Percentiles rank a stretch among this genome's conserved stretches.
Evolutionary conservation across 2,113 vertebrate species (phyloP).

Genomic region (Petrocephalus microphthalmus): DNA sequence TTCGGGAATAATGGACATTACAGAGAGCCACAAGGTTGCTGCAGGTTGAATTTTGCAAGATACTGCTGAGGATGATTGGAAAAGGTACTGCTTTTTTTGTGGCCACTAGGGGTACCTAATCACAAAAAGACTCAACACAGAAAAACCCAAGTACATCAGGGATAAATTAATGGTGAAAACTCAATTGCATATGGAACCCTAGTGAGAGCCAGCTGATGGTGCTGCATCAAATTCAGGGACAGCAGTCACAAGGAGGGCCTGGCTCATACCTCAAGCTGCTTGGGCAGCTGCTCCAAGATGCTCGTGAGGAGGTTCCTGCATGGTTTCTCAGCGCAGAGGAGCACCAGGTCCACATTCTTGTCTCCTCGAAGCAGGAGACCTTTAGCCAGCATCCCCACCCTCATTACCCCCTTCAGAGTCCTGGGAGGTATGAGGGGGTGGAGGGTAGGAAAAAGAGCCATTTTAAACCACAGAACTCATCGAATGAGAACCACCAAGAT

Average conservation of each 20-base stretch:
- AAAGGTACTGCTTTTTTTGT: neutral
- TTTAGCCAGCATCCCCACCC: slow-evolving; percentile 94
- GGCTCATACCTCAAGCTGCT: slow-evolving; percentile 82
- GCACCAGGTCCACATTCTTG: slow-evolving; percentile 85
- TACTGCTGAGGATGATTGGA: neutral
- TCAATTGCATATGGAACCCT: neutral
- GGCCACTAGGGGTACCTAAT: neutral
- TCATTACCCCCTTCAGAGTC: slow-evolving; percentile 91
- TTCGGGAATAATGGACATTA: neutral
- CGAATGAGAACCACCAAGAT: neutral
- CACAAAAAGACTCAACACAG: neutral
- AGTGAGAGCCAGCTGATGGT: neutral
- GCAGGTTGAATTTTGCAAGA: neutral
- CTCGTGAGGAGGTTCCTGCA: slow-evolving; percentile 73
- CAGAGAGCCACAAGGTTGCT: neutral
- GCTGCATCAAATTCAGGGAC: too few species aligned
- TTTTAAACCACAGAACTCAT: neutral
- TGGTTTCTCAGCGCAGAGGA: slow-evolving; percentile 91
- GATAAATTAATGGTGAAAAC: neutral
- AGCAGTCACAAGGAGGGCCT: neutral
- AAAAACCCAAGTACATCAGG: neutral
- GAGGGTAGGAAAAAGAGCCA: neutral
- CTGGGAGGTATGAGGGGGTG: slow-evolving; percentile 44
- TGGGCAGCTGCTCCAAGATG: slow-evolving; percentile 90
- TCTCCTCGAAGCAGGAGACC: slow-evolving; percentile 90